Percentiles rank a stretch among this genome's conserved stretches.
Conservation (phyloP, 2,113 vertebrate species). For the Pterocles gutturalis region DNA sequence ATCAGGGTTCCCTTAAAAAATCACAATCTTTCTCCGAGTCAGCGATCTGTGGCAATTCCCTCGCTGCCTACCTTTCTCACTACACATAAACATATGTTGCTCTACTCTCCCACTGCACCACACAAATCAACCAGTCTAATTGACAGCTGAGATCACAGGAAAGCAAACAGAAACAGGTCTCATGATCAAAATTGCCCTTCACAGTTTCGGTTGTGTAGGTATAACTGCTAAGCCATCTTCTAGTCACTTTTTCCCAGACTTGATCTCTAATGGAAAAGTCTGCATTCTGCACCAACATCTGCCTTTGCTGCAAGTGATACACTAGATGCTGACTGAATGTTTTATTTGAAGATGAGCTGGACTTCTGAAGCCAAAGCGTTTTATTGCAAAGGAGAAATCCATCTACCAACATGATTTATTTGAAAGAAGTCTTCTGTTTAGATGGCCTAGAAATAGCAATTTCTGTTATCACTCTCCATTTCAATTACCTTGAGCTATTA, state of each 20-base stretch:
- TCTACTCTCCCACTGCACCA: not conserved
- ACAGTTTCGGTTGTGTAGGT: not conserved
- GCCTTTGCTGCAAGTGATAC: not conserved
- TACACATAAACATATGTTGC: not conserved
- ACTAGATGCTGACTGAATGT: not conserved
- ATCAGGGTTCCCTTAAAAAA: not conserved
- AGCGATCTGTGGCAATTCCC: not conserved
- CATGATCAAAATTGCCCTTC: not conserved
- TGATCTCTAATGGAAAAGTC: not conserved
- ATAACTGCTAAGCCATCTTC: not conserved
- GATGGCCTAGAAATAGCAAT: not conserved
- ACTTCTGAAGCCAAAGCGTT: not conserved
- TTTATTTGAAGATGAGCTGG: not conserved
- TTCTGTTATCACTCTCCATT: not conserved
- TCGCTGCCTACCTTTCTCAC: not conserved
- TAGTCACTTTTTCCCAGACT: not conserved
- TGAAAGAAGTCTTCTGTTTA: not conserved
- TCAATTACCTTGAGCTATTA: not conserved
- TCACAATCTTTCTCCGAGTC: not conserved
- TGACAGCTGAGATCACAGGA: not conserved
- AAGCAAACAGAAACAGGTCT: not conserved
- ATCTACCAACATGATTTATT: not conserved
- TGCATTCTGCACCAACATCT: not conserved
- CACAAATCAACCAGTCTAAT: not conserved
- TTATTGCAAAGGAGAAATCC: not conserved